Conservation (phyloP, 2,888 invertebrate species). For the Junonia oenone region DNA sequence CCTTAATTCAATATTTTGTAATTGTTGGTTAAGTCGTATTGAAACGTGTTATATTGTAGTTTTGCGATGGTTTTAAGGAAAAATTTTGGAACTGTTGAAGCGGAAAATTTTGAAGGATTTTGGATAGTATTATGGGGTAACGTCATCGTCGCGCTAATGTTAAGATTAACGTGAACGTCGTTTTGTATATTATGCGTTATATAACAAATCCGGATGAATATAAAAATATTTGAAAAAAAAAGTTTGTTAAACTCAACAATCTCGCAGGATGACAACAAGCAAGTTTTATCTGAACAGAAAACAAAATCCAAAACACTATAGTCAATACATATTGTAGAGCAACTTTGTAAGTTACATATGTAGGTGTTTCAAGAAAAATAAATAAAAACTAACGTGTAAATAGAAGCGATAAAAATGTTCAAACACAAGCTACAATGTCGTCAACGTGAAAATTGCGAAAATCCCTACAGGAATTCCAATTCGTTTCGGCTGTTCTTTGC, state of each 20-base stretch:
- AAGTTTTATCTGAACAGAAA: background rate
- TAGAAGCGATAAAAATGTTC: background rate
- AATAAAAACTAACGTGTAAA: background rate
- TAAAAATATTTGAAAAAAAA: background rate
- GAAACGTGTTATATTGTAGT: too few relatives aligned
- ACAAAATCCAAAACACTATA: background rate
- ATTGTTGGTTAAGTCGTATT: background rate
- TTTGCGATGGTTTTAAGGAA: too few relatives aligned
- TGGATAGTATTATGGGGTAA: too few relatives aligned
- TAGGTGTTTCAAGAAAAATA: too few relatives aligned
- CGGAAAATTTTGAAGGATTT: too few relatives aligned
- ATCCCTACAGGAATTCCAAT: slow-evolving; percentile 15
- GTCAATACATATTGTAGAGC: background rate
- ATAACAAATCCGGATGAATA: background rate
- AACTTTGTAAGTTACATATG: background rate
- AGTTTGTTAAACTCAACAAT: background rate
- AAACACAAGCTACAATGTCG: slow-evolving; percentile 1
- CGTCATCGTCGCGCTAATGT: too few relatives aligned
- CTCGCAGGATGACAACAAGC: too few relatives aligned
- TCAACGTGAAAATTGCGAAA: slow-evolving; percentile 21
- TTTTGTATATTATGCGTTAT: background rate
- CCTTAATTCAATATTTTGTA: slow-evolving; percentile 1
- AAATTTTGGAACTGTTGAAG: too few relatives aligned
- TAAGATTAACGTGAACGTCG: too few relatives aligned
- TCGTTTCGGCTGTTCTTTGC: slow-evolving; percentile 18